phyloP scores from a whole-genome alignment of 2,888 invertebrate genomes.

The Oscheius myriophilus region DNA sequence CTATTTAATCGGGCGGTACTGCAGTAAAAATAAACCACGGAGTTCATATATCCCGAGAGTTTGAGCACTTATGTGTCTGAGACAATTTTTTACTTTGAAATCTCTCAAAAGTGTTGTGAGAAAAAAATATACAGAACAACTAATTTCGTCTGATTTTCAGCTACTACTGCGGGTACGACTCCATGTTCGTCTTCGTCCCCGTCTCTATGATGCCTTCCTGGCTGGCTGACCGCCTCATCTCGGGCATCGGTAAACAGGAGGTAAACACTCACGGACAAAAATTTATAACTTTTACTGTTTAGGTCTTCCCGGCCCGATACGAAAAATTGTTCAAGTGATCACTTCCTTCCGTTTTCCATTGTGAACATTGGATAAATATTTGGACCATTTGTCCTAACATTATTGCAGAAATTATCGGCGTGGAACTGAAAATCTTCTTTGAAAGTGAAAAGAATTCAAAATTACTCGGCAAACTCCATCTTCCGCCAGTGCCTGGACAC shows the following conservation, averaged over 20 bases:
- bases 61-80: not conserved
- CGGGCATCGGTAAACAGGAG: constrained; percentile 40
- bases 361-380: constrained; percentile 31
- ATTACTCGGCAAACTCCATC: constrained; percentile 25
- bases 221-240: constrained; percentile 46
- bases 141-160: constrained; percentile 28
- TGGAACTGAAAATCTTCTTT: constrained; percentile 21
- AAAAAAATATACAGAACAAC: not conserved
- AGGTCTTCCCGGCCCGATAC: constrained; percentile 16
- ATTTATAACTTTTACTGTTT: too few species aligned
- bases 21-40: too few species aligned
- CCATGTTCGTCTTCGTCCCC: constrained; percentile 61
- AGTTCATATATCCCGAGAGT: not conserved
- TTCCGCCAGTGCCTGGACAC: constrained; percentile 1
- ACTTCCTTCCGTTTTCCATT: constrained; percentile 15
- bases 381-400: constrained; percentile 16
- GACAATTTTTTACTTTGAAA: not conserved
- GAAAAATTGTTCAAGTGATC: constrained; percentile 11
- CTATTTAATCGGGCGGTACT: too few species aligned
- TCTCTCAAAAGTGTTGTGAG: not conserved
- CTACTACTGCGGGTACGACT: constrained; percentile 63
- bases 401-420: constrained; percentile 25
- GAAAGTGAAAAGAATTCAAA: not conserved
- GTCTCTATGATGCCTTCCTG: constrained; percentile 57
- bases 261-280: too few species aligned